Percentiles rank a stretch among this genome's conserved stretches.
Conservation (phyloP, 2,113 vertebrate genomes). For the Leucopsar rothschildi region DNA sequence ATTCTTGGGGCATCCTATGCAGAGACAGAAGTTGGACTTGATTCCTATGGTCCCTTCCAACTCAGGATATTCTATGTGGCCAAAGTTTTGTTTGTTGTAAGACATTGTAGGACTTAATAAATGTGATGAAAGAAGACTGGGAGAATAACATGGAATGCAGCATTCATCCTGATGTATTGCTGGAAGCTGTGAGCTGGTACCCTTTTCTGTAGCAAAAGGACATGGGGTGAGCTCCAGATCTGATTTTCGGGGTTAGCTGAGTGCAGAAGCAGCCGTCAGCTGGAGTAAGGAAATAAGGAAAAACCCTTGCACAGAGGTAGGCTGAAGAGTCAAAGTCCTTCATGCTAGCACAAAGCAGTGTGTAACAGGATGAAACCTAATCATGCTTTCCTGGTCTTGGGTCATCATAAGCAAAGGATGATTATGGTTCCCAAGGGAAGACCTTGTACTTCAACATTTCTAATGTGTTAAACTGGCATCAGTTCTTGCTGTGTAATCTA, state of each 20-base stretch:
- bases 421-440: neutral
- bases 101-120: neutral
- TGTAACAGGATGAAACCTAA: neutral
- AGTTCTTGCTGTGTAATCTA: neutral
- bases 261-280: neutral
- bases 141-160: neutral
- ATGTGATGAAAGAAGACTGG: neutral
- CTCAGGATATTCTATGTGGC: neutral
- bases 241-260: neutral
- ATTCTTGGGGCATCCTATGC: neutral
- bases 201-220: neutral
- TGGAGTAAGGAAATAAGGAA: neutral
- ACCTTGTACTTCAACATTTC: neutral
- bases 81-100: neutral
- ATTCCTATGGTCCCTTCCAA: neutral
- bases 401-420: neutral
- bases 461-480: neutral
- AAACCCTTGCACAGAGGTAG: neutral
- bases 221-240: neutral
- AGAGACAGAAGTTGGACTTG: neutral
- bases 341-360: neutral
- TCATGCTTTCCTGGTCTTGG: neutral
- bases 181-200: neutral
- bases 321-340: neutral
- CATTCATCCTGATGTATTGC: neutral